phyloP scores from a whole-genome alignment of 1,140 invertebrate species.

The Drosophila pectinifera region DNA sequence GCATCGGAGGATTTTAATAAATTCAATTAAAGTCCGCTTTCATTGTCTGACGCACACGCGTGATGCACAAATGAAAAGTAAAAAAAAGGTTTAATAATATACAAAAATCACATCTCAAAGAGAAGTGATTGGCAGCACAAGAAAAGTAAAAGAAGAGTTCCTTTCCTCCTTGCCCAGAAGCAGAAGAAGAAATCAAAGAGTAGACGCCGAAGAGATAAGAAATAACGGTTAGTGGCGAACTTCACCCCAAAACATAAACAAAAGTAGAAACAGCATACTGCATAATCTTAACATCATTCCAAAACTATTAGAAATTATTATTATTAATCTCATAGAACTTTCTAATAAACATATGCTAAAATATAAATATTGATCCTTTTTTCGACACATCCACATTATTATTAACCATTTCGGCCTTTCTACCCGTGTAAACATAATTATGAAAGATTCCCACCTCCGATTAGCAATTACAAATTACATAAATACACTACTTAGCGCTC shows the following conservation, averaged over 20 bases:
- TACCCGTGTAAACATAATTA: constrained; percentile 12
- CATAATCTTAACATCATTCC: background rate
- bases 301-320: too few relatives aligned
- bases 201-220: constrained; percentile 23
- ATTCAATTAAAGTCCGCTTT: constrained; percentile 43
- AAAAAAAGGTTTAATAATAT: constrained; percentile 19
- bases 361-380: background rate
- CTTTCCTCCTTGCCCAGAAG: constrained; percentile 47
- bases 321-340: too few relatives aligned
- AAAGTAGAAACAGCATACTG: constrained; percentile 1
- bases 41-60: constrained; percentile 73
- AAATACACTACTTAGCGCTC: constrained; percentile 34
- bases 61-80: constrained; percentile 70
- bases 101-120: constrained; percentile 40
- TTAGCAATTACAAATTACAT: constrained; percentile 27
- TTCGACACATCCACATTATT: background rate
- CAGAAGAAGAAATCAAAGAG: constrained; percentile 20
- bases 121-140: constrained; percentile 54
- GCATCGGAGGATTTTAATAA: constrained; percentile 39
- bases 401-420: constrained; percentile 1
- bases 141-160: constrained; percentile 59
- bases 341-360: background rate
- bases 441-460: constrained; percentile 36
- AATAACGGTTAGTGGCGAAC: constrained; percentile 64
- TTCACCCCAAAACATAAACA: constrained; percentile 39